These are phyloP conservation scores for Coreius guichenoti DNA, from an alignment of 2,797 vertebrate species.

Conservation along the genomic window DNA sequence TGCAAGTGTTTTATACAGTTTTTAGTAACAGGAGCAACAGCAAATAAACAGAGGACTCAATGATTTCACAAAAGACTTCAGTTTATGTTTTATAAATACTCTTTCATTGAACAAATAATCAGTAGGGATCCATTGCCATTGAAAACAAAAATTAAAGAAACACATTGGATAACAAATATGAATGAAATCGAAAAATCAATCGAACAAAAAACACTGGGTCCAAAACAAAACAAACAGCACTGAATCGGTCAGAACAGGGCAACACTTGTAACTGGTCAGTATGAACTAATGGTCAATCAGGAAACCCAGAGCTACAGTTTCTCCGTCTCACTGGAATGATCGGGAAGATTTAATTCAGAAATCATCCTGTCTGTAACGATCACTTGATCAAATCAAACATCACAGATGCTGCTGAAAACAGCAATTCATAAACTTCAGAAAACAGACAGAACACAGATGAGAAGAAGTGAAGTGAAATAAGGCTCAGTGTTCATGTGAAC, in stretches of 20 bases:
- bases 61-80: constrained; percentile 78
- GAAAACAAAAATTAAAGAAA: constrained; percentile 59
- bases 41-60: constrained; percentile 51
- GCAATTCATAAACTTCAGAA: not conserved
- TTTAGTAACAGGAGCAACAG: no score
- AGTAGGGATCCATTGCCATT: constrained; percentile 75
- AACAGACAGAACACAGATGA: no score
- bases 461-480: not conserved
- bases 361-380: not conserved
- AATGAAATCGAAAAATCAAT: not conserved
- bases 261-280: not conserved
- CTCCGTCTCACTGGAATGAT: not conserved
- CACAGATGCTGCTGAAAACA: no score
- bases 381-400: not conserved
- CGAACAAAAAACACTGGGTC: no score
- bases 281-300: not conserved
- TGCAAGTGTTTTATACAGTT: no score
- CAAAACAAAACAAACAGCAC: not conserved
- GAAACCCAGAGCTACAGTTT: not conserved
- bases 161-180: constrained; percentile 53
- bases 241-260: not conserved
- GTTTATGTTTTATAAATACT: constrained; percentile 79
- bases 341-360: not conserved
- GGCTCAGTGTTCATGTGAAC: constrained; percentile 12
- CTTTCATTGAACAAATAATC: constrained; percentile 79